Base-by-base conservation (phyloP, 1,140 invertebrate genomes). In the Chrysopa pallens region DNA sequence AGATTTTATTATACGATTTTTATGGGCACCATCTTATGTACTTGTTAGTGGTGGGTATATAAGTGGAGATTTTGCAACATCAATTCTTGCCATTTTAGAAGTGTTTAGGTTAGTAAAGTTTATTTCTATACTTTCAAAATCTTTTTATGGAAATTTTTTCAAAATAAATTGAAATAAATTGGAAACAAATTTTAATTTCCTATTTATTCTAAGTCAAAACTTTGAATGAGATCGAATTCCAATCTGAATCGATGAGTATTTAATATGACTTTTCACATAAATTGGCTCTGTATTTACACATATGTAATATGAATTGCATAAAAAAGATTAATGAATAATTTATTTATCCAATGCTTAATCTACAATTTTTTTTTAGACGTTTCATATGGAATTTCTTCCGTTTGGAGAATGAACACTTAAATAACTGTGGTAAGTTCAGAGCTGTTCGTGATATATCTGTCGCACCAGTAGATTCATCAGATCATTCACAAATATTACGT, bases 361-460 rank as follows among this genome's bases (percentile, higher is more conserved):
- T n/a, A n/a, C n/a, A n/a, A n/a, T 23, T 23, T 23, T 23, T 5
- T 38, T 38, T 6, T 15, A 38, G 78, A 50, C 64, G 87, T 44
- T 93, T 91, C 58, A 72, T 91, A 11, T 92, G 88, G 89, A 92
- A 92, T 59, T 93, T 84, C 59, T 89, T 92, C 62, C 86, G 89
- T 9, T 62, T 92, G 45, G 88, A 93, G 63, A 92, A 93, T 63
- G 88, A 92, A 58, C 88, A 93, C 73, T 64, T 92, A 12, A 93
- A 93, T 64, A 92, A 93, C 64, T 91, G 88, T 65, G 87, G 88
- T 66, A 84, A 92, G 63, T 92, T 93, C 63, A 69, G 88, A 59
- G 88, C 88, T 1, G 87, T 92, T 1, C 62, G 88, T 43, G 87
- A 91, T 58, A 93, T 93, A 49, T 88, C 81, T 4, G 80, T 92